Conservation (phyloP, 2,888 invertebrate species). For the Sepioteuthis lessoniana region DNA sequence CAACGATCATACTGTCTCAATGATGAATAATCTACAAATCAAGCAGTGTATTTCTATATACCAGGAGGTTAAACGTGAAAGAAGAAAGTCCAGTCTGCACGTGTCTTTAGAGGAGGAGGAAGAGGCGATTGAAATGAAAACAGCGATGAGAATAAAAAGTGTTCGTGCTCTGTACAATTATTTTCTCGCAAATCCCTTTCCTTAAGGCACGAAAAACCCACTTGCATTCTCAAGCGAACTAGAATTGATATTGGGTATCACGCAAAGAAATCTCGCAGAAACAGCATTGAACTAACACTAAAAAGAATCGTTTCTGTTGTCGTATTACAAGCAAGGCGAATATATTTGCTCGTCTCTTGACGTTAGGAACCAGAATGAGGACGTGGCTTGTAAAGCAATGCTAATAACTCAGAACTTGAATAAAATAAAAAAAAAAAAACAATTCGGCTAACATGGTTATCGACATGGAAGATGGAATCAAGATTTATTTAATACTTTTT, state of each 20-base stretch:
- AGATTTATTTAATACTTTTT: no score
- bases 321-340: no score
- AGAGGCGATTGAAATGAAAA: background rate
- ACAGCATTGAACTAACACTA: background rate
- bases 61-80: background rate
- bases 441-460: no score
- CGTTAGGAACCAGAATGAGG: no score
- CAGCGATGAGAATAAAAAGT: background rate
- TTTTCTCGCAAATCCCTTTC: background rate
- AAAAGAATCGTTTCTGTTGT: no score
- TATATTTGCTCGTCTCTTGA: no score
- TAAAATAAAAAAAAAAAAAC: no score
- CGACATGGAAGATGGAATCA: no score
- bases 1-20: no score
- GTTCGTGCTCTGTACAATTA: background rate
- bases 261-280: background rate
- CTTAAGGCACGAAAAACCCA: background rate
- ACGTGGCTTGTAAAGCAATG: no score
- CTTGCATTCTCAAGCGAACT: background rate
- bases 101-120: background rate
- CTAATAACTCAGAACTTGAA: no score
- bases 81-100: background rate
- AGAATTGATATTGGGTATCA: background rate
- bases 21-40: background rate
- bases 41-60: background rate